phyloP scores from a whole-genome alignment of 2,888 invertebrate species.

The Tenthredo amoena region DNA sequence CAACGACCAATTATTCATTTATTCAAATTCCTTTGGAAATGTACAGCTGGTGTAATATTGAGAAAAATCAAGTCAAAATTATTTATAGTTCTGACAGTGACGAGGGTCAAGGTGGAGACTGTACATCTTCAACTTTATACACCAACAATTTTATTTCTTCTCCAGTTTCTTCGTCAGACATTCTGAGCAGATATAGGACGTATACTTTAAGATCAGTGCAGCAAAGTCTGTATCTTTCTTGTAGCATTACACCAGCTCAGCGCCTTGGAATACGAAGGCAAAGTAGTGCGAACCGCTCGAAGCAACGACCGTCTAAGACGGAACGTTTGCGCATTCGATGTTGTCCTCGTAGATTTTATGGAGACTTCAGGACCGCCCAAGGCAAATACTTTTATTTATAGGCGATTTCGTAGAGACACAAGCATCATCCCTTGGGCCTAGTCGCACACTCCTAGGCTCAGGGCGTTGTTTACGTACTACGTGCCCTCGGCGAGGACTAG shows the following conservation, averaged over 20 bases:
- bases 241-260: neutral
- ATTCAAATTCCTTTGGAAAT: neutral
- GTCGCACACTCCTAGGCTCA: neutral
- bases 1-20: slow-evolving; percentile 1
- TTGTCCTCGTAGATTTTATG: slow-evolving; percentile 46
- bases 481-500: neutral
- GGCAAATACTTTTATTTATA: slow-evolving; percentile 50
- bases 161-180: neutral
- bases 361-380: slow-evolving; percentile 44
- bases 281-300: neutral
- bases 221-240: neutral
- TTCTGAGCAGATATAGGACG: neutral
- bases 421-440: slow-evolving; percentile 38
- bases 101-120: slow-evolving; percentile 5
- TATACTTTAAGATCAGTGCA: neutral
- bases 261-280: neutral
- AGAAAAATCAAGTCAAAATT: neutral
- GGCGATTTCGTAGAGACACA: slow-evolving; percentile 36
- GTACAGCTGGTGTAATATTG: neutral
- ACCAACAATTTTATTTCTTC: neutral
- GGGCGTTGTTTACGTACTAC: slow-evolving; percentile 37
- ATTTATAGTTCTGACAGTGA: slow-evolving; percentile 25
- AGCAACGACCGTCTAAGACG: slow-evolving; percentile 32
- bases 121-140: neutral
- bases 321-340: slow-evolving; percentile 22